Base-by-base conservation (phyloP, 2,888 invertebrate species). In the Lepidochitona cinerea region DNA sequence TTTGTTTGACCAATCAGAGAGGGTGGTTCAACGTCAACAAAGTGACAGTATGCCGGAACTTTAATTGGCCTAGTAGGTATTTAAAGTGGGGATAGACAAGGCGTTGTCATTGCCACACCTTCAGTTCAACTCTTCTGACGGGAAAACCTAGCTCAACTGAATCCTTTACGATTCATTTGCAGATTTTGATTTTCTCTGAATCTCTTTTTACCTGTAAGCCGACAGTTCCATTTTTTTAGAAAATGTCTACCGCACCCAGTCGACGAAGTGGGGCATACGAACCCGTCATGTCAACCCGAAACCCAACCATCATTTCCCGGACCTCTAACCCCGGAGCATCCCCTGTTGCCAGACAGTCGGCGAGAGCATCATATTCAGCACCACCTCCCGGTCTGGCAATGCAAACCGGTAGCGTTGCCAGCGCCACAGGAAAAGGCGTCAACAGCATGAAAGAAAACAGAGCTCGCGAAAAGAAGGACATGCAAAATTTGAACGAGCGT, bases 401-500 rank as follows among this genome's bases (percentile, higher is more conserved):
- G 7, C 59, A 79, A 5, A 18, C 66, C 35, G 37, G 66, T 18
- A 33, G 33, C 71, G 23, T 18, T 23, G 35, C 71, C 18, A 36
- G 68, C 6, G 70, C 82, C 37, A 76, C 81, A 35, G 69, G 70
- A 35, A 76, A 76, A 29, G 86, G 82, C 71, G 89, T 91, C 18
- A 89, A 88, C 69, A 84, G 87, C 29, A 84, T 90, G 54, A 88
- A 89, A 71, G 88, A 89, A 71, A 78, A 83, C 41, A 83, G 91
- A 37, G 90, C 89, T 69, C 84, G 85, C 71, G 91, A 91, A 81
- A 91, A 91, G 87, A 90, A 89, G 79, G 91, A 91, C 76, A 88
- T 92, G 87, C 87, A 86, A 80, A 91, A 92, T 73, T 79, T 91
- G 76, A 91, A 91, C 82, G 91, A 91, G 79, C 83, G 91, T 59